phyloP scores from a whole-genome alignment of 2,113 vertebrate species.

The Mesitornis unicolor region DNA sequence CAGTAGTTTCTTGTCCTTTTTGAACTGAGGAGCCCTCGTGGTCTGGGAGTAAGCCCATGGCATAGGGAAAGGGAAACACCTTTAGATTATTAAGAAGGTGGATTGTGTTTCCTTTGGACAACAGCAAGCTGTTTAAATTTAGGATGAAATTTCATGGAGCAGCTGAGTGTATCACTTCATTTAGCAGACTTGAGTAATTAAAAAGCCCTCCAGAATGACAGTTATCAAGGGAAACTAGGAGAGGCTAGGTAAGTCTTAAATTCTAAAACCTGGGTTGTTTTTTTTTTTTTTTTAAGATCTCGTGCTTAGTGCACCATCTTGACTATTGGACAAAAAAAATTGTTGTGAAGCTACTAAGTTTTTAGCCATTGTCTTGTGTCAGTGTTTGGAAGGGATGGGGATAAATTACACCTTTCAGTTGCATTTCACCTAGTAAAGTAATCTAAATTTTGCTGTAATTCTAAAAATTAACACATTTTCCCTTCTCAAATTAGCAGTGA shows the following conservation, averaged over 20 bases:
- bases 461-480: background rate
- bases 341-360: background rate
- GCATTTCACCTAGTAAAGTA: background rate
- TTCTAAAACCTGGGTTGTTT: accelerated
- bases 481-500: background rate
- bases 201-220: background rate
- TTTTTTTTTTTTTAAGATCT: background rate
- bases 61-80: background rate
- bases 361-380: background rate
- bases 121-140: background rate
- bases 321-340: background rate
- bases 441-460: background rate
- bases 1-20: too few relatives aligned
- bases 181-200: background rate
- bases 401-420: background rate
- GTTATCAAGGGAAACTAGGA: background rate
- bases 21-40: too few relatives aligned
- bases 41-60: background rate
- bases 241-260: background rate
- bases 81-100: background rate
- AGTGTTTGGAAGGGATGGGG: background rate
- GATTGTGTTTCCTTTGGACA: background rate
- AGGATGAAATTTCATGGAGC: background rate
- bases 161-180: background rate
- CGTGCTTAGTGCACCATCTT: background rate